Evolutionary conservation across 2,888 invertebrate genomes (phyloP), one percentile per base, ranked within the genome.

Genomic region (Lomographa bimaculata): DNA sequence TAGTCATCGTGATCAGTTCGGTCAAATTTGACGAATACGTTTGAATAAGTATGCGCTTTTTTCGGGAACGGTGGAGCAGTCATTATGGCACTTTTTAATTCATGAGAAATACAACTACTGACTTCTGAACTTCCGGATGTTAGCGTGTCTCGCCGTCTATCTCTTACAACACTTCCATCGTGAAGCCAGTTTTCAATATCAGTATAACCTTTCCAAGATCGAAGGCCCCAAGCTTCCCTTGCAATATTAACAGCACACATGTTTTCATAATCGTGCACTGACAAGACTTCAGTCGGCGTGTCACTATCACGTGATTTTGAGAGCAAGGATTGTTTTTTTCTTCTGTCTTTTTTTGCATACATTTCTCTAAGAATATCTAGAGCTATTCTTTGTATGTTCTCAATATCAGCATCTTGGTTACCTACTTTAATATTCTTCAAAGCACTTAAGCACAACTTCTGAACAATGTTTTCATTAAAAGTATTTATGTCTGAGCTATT

Each of bases 241-340:
- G 92, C 92, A 35, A 93, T 91, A 54, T 92, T 92, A 2, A 92
- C 87, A 1, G 92, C 91, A 62, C 92, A 92, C 49, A 92, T 90
- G 60, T 92, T 93, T 68, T 92, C 92, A 59, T 93, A 93, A 60
- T 93, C 92, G 57, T 92, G 92, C 27, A 92, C 90, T 2, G 92
- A 92, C 30, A 92, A 74, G 8, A 90, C 80, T 63, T 91, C 91
- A 20, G 91, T 87, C n/a, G 90, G 89, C 16, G 90, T 90, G 43
- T 90, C 89, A 26, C 83, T 60, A 59, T 90, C 90, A n/a, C 90
- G 78, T 46, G 79, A 74, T 57, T 82, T 81, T n/a, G 79, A 68
- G 7, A 76, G 63, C 16, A 84, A 63, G 18, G 80, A 51, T 30
- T 81, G 79, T 48, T 72, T 83, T 57, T 84, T 87, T 49, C 69